Evolutionary conservation across 2,797 vertebrate species (phyloP), one percentile per base, ranked within the genome.

Genomic region (Pelodytes ibericus): DNA sequence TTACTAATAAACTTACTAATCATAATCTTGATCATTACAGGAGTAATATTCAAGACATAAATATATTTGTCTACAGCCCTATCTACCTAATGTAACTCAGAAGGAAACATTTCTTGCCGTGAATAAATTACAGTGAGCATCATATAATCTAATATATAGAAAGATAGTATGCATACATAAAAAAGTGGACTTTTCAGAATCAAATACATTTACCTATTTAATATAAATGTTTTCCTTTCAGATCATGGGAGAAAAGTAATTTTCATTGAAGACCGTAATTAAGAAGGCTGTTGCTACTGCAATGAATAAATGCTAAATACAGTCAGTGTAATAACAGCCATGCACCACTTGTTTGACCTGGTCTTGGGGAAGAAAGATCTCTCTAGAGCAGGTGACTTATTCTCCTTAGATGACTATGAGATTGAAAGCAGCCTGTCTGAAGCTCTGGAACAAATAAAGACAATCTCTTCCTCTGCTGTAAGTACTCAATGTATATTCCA

Each of bases 311-410:
- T 24, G 8, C 39, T 4, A 9, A 53, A 39, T 36, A 26, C n/a
- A 61, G 68, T 51, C 0, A 27, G 57, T 74, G 44, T 30, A 5
- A 1, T 0, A 0, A 30, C 82, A 76, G 66, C 59, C 81, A 98
- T 99, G 97, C 97, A 99, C 88, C 95, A 95, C 29, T 92, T 99
- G 31, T 96, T 99, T 51, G 86, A 92, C 82, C 88, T 94, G 85
- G 97, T 99, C 75, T 86, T 99, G 86, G 91, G 93, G 57, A 95
- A 97, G 59, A 95, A 94, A 87, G 96, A 98, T 82, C 93, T 99
- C 75, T 99, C 97, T 13, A 88, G 95, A 53, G 97, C 97, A 0
- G 96, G 97, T 2, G 96, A 99, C 77, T 94, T 99, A 44, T 99
- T 99, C 87, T 98, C 96, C 73, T 89, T 99, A 83, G 93, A 95